A percentile compares a stretch with the other conserved stretches of the same genome.
phyloP scores from a whole-genome alignment of 2,113 vertebrate genomes.

The Vireo altiloquus region DNA sequence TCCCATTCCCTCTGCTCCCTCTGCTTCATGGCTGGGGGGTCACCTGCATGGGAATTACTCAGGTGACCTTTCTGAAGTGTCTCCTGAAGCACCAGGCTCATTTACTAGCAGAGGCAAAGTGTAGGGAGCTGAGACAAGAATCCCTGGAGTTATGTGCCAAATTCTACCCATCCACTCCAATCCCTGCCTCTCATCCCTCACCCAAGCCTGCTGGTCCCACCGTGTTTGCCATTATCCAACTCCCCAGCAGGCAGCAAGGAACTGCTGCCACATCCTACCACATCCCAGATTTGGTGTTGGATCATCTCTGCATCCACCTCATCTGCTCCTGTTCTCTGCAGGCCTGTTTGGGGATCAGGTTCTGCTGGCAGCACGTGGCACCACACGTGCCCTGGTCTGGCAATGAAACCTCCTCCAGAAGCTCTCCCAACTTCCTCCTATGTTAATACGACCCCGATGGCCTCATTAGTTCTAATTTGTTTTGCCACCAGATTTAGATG shows the following conservation, averaged over 20 bases:
- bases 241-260: background rate
- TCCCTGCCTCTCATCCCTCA: background rate
- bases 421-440: background rate
- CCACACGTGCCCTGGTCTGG: background rate
- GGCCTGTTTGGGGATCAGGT: background rate
- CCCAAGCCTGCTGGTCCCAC: background rate
- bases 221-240: background rate
- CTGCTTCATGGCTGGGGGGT: background rate
- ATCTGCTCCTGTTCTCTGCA: background rate
- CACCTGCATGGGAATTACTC: background rate
- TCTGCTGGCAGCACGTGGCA: background rate
- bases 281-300: background rate
- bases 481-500: slow-evolving; percentile 51
- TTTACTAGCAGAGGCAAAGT: background rate
- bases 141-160: background rate
- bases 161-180: background rate
- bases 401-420: background rate
- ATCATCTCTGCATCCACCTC: background rate
- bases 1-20: background rate
- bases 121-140: background rate
- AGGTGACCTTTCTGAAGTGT: background rate
- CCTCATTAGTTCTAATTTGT: slow-evolving; percentile 70
- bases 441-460: slow-evolving; percentile 46
- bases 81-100: background rate
- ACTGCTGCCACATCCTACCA: background rate